Evolutionary conservation across 2,888 invertebrate genomes (phyloP).

Genomic region (Nesidiocoris tenuis): DNA sequence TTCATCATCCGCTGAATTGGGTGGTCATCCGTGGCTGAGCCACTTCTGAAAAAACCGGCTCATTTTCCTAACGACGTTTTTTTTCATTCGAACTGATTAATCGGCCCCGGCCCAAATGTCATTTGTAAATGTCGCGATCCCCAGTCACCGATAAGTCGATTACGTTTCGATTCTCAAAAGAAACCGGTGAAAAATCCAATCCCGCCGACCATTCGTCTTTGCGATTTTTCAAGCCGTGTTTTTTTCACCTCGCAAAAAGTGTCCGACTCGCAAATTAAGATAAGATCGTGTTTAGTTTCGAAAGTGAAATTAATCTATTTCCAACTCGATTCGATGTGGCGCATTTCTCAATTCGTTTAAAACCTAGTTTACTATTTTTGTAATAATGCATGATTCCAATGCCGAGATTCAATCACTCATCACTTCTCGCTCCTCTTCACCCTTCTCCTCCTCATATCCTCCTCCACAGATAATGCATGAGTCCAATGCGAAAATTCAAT

Average conservation of each 20-base stretch:
- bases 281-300: not conserved
- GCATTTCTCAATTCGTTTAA: too few species aligned
- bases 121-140: not conserved
- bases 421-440: too few species aligned
- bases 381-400: too few species aligned
- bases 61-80: not conserved
- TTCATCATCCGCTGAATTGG: not conserved
- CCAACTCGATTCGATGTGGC: not conserved
- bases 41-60: not conserved
- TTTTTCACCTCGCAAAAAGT: not conserved
- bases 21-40: not conserved
- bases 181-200: too few species aligned
- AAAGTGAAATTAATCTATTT: not conserved
- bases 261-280: not conserved
- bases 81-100: not conserved
- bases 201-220: not conserved
- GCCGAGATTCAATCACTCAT: too few species aligned
- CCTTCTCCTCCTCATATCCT: too few species aligned
- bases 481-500: too few species aligned
- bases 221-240: not conserved
- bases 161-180: not conserved
- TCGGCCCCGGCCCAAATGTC: not conserved
- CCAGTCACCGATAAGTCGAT: not conserved
- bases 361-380: too few species aligned
- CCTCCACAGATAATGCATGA: not conserved